Evolutionary conservation across 2,113 vertebrate species (phyloP).

Genomic region (Dromiciops gliroides): DNA sequence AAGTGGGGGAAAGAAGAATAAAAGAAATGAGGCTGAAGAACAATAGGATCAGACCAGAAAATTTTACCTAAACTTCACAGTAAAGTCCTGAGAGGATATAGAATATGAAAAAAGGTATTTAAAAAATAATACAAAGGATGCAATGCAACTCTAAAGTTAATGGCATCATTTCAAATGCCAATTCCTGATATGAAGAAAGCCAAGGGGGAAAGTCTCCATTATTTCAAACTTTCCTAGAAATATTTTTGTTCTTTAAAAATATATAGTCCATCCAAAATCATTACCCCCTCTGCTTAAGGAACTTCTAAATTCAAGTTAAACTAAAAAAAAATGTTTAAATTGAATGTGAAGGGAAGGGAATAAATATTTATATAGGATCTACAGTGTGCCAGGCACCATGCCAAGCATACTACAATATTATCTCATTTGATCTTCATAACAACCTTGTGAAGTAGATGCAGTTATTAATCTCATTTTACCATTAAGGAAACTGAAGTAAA

Average conservation of each 20-base stretch:
- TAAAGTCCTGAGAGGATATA: background rate
- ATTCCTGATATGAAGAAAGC: background rate
- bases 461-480: background rate
- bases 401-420: background rate
- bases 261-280: background rate
- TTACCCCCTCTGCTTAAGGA: background rate
- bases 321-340: background rate
- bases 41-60: background rate
- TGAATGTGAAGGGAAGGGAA: background rate
- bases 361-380: background rate
- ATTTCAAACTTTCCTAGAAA: background rate
- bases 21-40: background rate
- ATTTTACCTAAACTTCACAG: background rate
- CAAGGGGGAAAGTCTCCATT: background rate
- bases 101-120: background rate
- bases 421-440: background rate
- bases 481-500: background rate
- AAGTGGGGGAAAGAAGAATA: background rate
- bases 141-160: background rate
- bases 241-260: background rate
- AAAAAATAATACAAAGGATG: background rate
- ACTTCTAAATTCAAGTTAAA: background rate
- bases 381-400: background rate
- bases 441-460: background rate
- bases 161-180: background rate